Evolutionary conservation across 2,797 vertebrate species (phyloP).

Genomic region (Anisognathus igniventris): DNA sequence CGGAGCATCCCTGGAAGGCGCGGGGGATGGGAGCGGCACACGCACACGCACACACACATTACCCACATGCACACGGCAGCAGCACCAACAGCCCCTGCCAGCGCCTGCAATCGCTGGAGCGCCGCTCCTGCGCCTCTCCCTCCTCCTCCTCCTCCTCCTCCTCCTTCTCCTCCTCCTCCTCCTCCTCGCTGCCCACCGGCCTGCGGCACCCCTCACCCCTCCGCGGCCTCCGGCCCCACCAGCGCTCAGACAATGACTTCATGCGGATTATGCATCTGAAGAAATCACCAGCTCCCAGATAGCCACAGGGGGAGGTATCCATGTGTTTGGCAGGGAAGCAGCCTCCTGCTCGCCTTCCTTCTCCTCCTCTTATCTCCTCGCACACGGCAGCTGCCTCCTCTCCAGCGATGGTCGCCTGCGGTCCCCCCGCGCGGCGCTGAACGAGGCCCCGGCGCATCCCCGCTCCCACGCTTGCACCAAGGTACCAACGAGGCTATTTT

Average conservation of each 20-base stretch:
- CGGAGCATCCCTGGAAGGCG: background rate
- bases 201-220: slow-evolving; percentile 48
- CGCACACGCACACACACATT: slow-evolving; percentile 61
- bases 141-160: background rate
- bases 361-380: slow-evolving; percentile 10
- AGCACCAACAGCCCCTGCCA: slow-evolving; percentile 52
- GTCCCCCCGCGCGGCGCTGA: slow-evolving; percentile 1
- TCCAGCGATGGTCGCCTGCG: background rate
- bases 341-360: slow-evolving; percentile 37
- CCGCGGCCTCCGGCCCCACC: slow-evolving; percentile 55
- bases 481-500: slow-evolving; percentile 35
- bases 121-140: slow-evolving; percentile 49
- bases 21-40: slow-evolving; percentile 63
- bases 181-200: slow-evolving; percentile 27
- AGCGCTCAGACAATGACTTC: slow-evolving; percentile 44
- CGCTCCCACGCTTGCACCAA: slow-evolving; percentile 29
- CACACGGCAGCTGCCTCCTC: slow-evolving; percentile 33
- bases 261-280: slow-evolving; percentile 60
- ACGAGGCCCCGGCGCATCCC: slow-evolving; percentile 3
- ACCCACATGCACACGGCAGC: slow-evolving; percentile 58
- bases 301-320: slow-evolving; percentile 68
- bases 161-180: background rate
- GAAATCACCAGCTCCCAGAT: slow-evolving; percentile 39
- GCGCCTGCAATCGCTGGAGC: slow-evolving; percentile 57
- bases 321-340: slow-evolving; percentile 56